Evolutionary conservation across 2,797 vertebrate species (phyloP).

Genomic region (Loris lydekkerianus): DNA sequence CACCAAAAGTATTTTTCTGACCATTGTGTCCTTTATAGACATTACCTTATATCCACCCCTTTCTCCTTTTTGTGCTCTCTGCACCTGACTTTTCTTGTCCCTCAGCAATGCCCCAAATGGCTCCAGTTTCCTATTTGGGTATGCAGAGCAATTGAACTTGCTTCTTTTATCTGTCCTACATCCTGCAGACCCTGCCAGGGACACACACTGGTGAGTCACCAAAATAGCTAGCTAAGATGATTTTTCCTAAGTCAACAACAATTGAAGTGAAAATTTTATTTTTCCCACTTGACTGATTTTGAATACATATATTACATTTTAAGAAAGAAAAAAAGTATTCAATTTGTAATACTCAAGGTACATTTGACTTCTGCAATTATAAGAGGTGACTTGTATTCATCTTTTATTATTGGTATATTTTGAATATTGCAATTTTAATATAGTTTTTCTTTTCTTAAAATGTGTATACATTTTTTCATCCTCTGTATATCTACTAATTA

Average conservation of each 20-base stretch:
- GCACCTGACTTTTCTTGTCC: not conserved
- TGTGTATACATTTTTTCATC: not conserved
- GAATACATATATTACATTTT: not conserved
- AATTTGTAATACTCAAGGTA: too few species aligned
- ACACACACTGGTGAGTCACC: accelerated
- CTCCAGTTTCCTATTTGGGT: too few species aligned
- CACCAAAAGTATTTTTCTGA: not conserved
- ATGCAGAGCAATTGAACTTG: not conserved
- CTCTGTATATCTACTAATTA: not conserved
- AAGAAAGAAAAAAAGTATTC: too few species aligned
- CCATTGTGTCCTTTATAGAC: not conserved
- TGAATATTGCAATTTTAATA: too few species aligned
- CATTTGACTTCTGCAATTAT: too few species aligned
- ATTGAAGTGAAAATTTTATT: not conserved
- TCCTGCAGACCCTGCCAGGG: not conserved
- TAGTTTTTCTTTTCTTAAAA: too few species aligned
- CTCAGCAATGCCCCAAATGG: not conserved
- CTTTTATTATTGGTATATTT: too few species aligned
- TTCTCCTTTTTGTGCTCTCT: not conserved
- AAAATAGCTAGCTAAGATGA: not conserved
- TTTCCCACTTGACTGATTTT: not conserved
- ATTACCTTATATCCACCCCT: not conserved
- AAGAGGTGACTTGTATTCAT: too few species aligned
- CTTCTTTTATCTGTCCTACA: not conserved
- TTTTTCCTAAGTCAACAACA: not conserved